Base-by-base conservation (phyloP, 2,113 vertebrate species). In the Oceanodroma tethys region DNA sequence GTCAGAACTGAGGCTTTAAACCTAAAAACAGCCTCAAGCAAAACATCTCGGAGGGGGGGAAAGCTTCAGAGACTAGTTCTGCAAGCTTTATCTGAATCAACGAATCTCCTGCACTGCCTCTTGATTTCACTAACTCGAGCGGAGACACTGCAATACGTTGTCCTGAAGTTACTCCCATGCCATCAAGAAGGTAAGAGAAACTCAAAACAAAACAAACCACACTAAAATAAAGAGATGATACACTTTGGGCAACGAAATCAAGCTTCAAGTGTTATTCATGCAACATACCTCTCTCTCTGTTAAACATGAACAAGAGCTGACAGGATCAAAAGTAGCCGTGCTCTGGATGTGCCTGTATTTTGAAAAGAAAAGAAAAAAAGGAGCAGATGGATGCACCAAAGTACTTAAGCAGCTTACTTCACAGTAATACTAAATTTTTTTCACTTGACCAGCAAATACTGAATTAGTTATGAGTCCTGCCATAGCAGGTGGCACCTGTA, bases 381-480 rank as follows among this genome's bases (percentile, higher is more conserved):
- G 59, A 88, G 81, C 97, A 97, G 96, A 94, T 97, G 89, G 95
- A 52, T 10, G 10, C 62, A 84, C 78, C 36, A 63, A 94, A 96
- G 94, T 85, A 66, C 7, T 30, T 94, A 93, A 97, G 97, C 93
- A 91, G 93, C 86, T 97, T 87, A 82, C 88, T 74, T 91, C 59
- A 60, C 34, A 36, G 89, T 81, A 96, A 96, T 87, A 53, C 62
- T 42, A 70, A 40, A 13, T 92, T 93, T 97, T 97, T 98, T 97
- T 95, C 73, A 95, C 73, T 86, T 95, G 81, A 59, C 55, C 19
- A 70, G 62, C 30, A 91, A 83, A 85, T 85, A 89, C 56, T 97
- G 86, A 73, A 96, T 97, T 96, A 96, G 79, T 95, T 90, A 96
- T 91, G 84, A 97, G 80, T 79, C 66, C 56, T 76, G 29, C 45